Percentiles rank a stretch among this genome's conserved stretches.
These are phyloP conservation scores for Polia nebulosa DNA, from an alignment of 2,888 invertebrate genomes.

Conservation along the genomic window DNA sequence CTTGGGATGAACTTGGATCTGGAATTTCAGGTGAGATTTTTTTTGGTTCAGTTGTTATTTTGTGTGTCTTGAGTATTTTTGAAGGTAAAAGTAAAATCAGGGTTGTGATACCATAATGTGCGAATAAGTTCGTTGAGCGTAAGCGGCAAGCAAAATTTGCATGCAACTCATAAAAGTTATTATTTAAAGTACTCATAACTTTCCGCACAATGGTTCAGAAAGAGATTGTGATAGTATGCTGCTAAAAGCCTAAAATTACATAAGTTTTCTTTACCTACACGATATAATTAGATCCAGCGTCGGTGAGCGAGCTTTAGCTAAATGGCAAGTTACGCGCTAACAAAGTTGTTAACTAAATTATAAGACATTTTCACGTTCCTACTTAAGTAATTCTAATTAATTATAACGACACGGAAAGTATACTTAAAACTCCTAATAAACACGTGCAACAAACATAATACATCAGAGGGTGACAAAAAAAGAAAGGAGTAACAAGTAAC, in stretches of 20 bases:
- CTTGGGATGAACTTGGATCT: neutral
- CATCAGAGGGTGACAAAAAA: constrained; percentile 54
- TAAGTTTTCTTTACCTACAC: constrained; percentile 64
- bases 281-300: constrained; percentile 71
- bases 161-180: constrained; percentile 32
- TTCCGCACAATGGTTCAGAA: constrained; percentile 37
- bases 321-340: constrained; percentile 75
- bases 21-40: neutral
- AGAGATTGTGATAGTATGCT: constrained; percentile 58
- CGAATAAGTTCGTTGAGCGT: constrained; percentile 5
- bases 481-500: constrained; percentile 39
- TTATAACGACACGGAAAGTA: constrained; percentile 73
- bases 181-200: constrained; percentile 44
- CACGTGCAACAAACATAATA: constrained; percentile 56
- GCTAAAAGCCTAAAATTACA: constrained; percentile 66
- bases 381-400: constrained; percentile 76
- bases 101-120: neutral
- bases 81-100: neutral
- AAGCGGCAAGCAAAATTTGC: constrained; percentile 28
- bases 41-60: neutral
- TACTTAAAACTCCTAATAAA: constrained; percentile 66
- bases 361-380: constrained; percentile 75
- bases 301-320: constrained; percentile 71
- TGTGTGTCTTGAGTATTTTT: neutral
- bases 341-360: constrained; percentile 81